Evolutionary conservation across 1,140 invertebrate species (phyloP).

Genomic region (Limonius californicus): DNA sequence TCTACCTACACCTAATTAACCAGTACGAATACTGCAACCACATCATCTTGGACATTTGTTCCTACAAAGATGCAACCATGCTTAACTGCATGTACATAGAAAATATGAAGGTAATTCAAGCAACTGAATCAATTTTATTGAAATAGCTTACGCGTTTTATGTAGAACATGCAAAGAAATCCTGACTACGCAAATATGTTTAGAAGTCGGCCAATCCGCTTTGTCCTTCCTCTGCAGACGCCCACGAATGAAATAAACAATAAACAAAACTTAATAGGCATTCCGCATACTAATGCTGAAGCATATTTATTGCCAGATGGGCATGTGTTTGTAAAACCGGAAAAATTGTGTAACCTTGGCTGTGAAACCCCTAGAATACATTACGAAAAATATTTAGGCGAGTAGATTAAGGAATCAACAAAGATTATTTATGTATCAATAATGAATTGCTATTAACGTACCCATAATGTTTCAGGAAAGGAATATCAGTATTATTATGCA

Average conservation of each 20-base stretch:
- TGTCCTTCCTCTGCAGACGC: slow-evolving; percentile 56
- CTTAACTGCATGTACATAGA: slow-evolving; percentile 83
- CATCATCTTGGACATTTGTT: slow-evolving; percentile 76
- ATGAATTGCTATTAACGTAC: too few relatives aligned
- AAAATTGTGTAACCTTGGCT: slow-evolving; percentile 68
- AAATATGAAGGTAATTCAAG: slow-evolving; percentile 63
- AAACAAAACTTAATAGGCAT: slow-evolving; percentile 51
- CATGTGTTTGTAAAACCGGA: slow-evolving; percentile 60
- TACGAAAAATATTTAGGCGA: slow-evolving; percentile 63
- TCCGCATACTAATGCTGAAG: slow-evolving; percentile 50
- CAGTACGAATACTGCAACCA: slow-evolving; percentile 72
- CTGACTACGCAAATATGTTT: slow-evolving; percentile 75
- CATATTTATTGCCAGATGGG: slow-evolving; percentile 49
- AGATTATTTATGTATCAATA: too few relatives aligned
- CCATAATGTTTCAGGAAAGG: too few relatives aligned
- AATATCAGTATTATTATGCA: too few relatives aligned
- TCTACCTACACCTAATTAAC: slow-evolving; percentile 88
- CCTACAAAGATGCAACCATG: slow-evolving; percentile 76
- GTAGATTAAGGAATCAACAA: too few relatives aligned
- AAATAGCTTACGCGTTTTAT: slow-evolving; percentile 24
- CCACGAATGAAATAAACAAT: background rate
- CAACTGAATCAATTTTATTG: background rate
- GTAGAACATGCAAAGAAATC: slow-evolving; percentile 72
- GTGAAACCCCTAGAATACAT: slow-evolving; percentile 80
- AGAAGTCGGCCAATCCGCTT: slow-evolving; percentile 71